Base-by-base conservation (phyloP, 2,113 vertebrate genomes). In the Brachionichthys hirsutus region DNA sequence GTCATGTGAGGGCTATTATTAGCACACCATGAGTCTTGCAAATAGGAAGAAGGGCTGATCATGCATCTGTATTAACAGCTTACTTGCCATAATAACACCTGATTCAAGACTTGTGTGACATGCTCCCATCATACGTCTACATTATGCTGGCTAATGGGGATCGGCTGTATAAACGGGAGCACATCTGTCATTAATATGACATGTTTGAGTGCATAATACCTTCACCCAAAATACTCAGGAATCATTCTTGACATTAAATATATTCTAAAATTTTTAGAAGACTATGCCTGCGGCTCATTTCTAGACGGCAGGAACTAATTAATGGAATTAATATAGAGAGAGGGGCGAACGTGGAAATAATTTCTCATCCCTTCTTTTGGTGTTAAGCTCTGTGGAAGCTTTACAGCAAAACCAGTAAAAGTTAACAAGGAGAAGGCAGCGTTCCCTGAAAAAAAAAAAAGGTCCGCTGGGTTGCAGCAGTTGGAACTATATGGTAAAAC, bases 241-340 rank as follows among this genome's bases (percentile, higher is more conserved):
- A 62, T 61, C 30, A 24, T 22, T 19, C 47, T 12, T 12, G 46
- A 36, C 17, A 18, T 58, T 34, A 30, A 54, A 62, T 40, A 62
- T 8, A 2, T 2, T 13, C 7, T 16, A 45, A 3, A 6, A n/a
- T n/a, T 12, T 12, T 15, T 15, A 6, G 61, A 41, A 75, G 66
- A 18, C 44, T 22, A 17, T 53, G 34, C 34, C 66, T 74, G 53
- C 80, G 62, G 68, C 47, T 67, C 48, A 47, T 42, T 36, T 70
- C 53, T 54, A 84, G 81, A 82, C 80, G 81, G 73, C 20, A 3
- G 44, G 19, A 57, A 64, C 38, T 13, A 1, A 1, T 77, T 13
- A 1, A 1, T 77, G 64, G 62, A 81, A 68, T 73, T 55, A 54
- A 53, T 55, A 49, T 20, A 36, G 72, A 67, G 51, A 50, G 40